Evolutionary conservation across 2,888 invertebrate genomes (phyloP), one percentile per base, ranked within the genome.

Genomic region (Molorchus minor): DNA sequence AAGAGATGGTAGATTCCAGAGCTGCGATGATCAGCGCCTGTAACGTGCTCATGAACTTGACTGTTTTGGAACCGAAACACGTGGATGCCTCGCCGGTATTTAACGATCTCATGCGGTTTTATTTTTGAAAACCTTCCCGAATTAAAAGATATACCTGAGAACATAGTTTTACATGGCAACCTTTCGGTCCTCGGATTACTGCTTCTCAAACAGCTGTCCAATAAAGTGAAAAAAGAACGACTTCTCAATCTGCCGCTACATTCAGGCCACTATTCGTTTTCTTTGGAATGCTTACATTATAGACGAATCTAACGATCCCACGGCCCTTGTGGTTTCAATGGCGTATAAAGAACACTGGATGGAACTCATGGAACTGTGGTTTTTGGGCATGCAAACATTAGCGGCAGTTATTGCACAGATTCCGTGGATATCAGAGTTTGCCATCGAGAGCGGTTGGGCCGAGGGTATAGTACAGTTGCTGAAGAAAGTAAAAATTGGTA

Each of bases 381-480:
- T 94, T 80, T 83, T 96, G 61, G 95, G 95, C 16, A 94, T 96
- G 93, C 95, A 95, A 79, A 94, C 95, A 1, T 90, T 96, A 85
- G 69, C 77, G 7, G 70, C 70, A 88, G 93, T 73, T 88, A 80
- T 95, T 35, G 87, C 92, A 13, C 85, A 89, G 61, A 87, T 94
- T 61, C 93, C 94, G 2, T 94, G 94, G 94, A 88, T 94, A 62
- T 92, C 93, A 0, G 93, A 94, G 73, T 94, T 94, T 80, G 91
- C 93, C 2, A 89, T 95, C 60, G 95, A 95, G 73, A 94, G 94
- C 77, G 95, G 95, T n/a, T 96, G 95, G 94, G 91, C 93, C 2
- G 90, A 93, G 76, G 94, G 94, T 8, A 94, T 95, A 55, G 85
- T 93, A 49, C 89, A 89, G 72, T 91, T 90, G 70, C 83, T 96